Evolutionary conservation across 2,797 vertebrate species (phyloP).

Genomic region (Triplophysa bombifrons): DNA sequence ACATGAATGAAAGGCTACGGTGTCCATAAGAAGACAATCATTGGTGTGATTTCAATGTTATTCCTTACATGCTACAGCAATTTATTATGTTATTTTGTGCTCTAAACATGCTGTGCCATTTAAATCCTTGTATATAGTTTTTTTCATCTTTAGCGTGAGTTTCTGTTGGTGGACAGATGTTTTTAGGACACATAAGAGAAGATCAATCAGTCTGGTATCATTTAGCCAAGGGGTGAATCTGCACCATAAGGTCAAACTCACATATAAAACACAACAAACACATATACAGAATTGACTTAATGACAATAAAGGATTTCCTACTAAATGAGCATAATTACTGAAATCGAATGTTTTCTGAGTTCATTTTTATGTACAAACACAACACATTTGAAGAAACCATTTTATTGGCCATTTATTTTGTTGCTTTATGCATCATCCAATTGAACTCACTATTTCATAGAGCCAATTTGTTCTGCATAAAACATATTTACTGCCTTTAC

Average conservation of each 20-base stretch:
- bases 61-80: background rate
- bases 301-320: no score
- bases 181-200: conserved; percentile 7
- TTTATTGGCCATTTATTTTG: conserved; percentile 9
- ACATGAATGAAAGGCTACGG: background rate
- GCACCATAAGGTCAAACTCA: background rate
- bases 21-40: background rate
- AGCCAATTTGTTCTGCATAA: background rate
- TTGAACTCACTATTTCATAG: background rate
- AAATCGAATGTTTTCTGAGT: background rate
- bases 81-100: background rate
- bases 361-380: background rate
- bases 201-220: conserved; percentile 33
- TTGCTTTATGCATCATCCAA: background rate
- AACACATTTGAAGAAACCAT: background rate
- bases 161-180: background rate
- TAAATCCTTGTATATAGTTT: no score
- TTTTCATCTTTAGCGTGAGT: background rate
- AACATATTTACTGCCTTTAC: background rate
- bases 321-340: background rate
- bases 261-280: background rate
- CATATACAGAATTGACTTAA: background rate
- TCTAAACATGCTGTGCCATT: no score
- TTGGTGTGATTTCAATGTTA: background rate
- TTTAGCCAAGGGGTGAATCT: conserved; percentile 31